A percentile compares a stretch with the other conserved stretches of the same genome.
These are phyloP conservation scores for Aradus depressus DNA, from an alignment of 2,888 invertebrate species.

Conservation along the genomic window DNA sequence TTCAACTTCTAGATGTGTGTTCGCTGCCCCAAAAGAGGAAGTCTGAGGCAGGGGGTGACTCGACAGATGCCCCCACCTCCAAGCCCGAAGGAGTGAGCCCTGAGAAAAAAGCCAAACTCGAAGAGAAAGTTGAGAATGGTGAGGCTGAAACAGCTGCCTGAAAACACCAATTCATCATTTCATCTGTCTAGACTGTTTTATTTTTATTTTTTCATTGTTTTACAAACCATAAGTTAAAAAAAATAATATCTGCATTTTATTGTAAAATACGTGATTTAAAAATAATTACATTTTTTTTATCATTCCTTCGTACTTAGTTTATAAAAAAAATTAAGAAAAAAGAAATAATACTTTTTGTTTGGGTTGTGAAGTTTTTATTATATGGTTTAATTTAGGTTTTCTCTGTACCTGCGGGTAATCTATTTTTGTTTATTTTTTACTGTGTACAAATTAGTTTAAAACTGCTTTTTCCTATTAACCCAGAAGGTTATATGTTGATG, in stretches of 20 bases:
- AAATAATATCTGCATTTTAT: slow-evolving; percentile 10
- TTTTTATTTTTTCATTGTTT: too few species aligned
- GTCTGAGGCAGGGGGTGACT: slow-evolving; percentile 48
- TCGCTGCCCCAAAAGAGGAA: slow-evolving; percentile 44
- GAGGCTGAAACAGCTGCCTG: slow-evolving; percentile 24
- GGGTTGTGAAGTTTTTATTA: slow-evolving; percentile 19
- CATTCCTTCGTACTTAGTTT: slow-evolving; percentile 20
- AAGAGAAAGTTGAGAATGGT: slow-evolving; percentile 37
- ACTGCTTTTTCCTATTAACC: not conserved
- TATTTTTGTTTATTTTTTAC: slow-evolving; percentile 7
- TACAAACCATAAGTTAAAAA: slow-evolving; percentile 9
- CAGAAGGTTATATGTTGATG: not conserved
- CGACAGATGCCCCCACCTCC: slow-evolving; percentile 35
- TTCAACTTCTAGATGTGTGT: slow-evolving; percentile 11
- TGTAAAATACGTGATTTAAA: slow-evolving; percentile 10
- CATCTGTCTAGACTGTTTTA: slow-evolving; percentile 15
- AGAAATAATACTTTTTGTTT: slow-evolving; percentile 14
- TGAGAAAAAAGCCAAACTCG: slow-evolving; percentile 61
- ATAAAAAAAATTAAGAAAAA: slow-evolving; percentile 9
- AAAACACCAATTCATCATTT: slow-evolving; percentile 12
- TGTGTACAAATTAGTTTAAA: slow-evolving; percentile 20
- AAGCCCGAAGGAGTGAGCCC: slow-evolving; percentile 50
- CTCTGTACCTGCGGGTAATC: slow-evolving; percentile 14
- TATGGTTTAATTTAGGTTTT: slow-evolving; percentile 16
- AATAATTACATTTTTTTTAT: slow-evolving; percentile 16